Base-by-base conservation (phyloP, 2,888 invertebrate species). In the Ormyrus rosae region DNA sequence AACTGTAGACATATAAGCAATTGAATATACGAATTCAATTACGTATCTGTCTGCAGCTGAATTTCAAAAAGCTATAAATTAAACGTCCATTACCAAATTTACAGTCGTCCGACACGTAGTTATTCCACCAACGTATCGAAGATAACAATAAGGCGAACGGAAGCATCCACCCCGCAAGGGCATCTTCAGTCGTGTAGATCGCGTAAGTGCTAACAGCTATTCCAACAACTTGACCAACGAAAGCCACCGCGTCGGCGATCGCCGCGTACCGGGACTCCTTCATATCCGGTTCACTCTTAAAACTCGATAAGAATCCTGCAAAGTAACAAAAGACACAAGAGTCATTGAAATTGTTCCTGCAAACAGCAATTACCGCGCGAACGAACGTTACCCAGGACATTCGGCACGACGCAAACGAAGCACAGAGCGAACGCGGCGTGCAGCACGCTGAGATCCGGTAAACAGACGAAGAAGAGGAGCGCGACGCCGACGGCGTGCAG, bases 101-200 rank as follows among this genome's bases (percentile, higher is more conserved):
- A 69, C 90, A 91, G 67, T 89, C 85, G 82, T 89, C 87, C 45
- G 93, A 92, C 6, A 95, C 92, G 88, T 93, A 97, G 90, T 96
- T 97, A 88, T 95, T 95, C 96, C 96, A 97, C 96, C 96, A 97
- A 45, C 95, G 95, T 65, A 94, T 91, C 0, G 96, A 96, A 75
- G 95, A 93, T 48, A 96, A 91, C 51, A 95, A 85, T 71, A 95
- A 91, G 4, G 95, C 68, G 1, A 79, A 13, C 4, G 76, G 72
- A n/a, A 72, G 48, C 5, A 19, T 46, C 64, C 72, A 76, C 0
- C 58, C 63, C 46, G 53, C 46, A 5, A 68, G 34, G 34, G 53
- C 13, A 11, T 78, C 55, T n/a, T 63, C 13, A 10, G 34, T 71
- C 13, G 58, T 6, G 4, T n/a, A 68, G 0, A 75, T 75, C 6